Evolutionary conservation across 2,797 vertebrate genomes (phyloP), one percentile per base, ranked within the genome.

Genomic region (Varecia variegata): DNA sequence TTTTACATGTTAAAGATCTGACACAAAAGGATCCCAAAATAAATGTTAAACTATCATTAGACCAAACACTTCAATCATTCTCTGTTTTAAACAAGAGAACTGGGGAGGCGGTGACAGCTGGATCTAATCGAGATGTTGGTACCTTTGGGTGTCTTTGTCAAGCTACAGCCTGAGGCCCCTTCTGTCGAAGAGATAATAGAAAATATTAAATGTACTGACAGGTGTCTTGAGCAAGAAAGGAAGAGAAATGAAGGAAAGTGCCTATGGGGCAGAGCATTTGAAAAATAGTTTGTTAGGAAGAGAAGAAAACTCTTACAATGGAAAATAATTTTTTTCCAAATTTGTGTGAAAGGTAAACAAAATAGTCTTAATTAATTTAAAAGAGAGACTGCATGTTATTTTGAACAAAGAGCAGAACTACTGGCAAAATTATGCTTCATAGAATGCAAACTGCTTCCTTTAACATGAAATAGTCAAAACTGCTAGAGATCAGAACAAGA

Each of bases 91-190:
- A 94, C 71, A 95, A 97, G 97, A 97, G 77, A 32, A 97, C 71
- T 21, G 0, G 7, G 96, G 91, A 92, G 96, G 88, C 74, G 56
- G 90, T 97, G 97, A 98, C 98, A 98, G 97, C 97, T 98, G 97
- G 95, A 96, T 87, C 94, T 98, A 56, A 97, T 96, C 95, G 97
- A 92, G 96, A 98, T 47, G 77, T 90, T 50, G 35, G 93, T 98
- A 93, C 97, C 98, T 97, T 56, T 97, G 98, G 97, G 98, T 97
- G 65, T 96, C 97, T 97, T 98, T 98, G 98, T 98, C 97, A 98
- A 97, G 93, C 83, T 96, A 97, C 87, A 98, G 98, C 98, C 98
- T 96, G 98, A 98, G 98, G 98, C 97, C 93, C 97, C 94, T 98
- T 96, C 98, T 98, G 96, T 92, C 98, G 97, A 97, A 98, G 95